These are phyloP conservation scores for Penelope pileata DNA, from an alignment of 2,113 vertebrate genomes.

Conservation along the genomic window DNA sequence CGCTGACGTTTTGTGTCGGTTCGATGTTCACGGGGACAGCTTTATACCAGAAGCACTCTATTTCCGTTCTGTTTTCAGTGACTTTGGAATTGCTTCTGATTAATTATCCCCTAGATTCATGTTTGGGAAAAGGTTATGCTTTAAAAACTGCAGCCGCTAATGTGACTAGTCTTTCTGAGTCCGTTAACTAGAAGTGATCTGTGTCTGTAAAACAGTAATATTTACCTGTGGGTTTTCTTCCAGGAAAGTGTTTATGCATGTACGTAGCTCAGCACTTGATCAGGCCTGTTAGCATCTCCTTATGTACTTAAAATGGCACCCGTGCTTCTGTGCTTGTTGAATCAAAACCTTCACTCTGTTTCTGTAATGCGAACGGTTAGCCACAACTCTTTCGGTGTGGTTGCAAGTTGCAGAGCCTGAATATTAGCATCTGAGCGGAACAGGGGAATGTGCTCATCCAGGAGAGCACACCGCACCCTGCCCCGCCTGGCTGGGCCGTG, in stretches of 20 bases:
- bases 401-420: not conserved
- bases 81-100: not conserved
- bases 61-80: conserved; percentile 3
- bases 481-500: not conserved
- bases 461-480: not conserved
- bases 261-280: not conserved
- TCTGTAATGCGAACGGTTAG: not conserved
- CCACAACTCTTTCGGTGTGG: fast-evolving
- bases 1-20: not conserved
- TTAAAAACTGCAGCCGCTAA: not conserved
- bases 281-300: not conserved
- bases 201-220: not conserved
- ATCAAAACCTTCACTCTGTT: not conserved
- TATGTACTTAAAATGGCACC: not conserved
- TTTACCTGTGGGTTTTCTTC: not conserved
- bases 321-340: not conserved
- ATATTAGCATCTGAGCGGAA: not conserved
- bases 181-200: not conserved
- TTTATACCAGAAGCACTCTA: fast-evolving
- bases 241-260: not conserved
- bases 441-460: not conserved
- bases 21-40: not conserved
- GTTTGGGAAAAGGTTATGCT: not conserved
- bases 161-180: not conserved
- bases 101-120: not conserved